Percentiles rank a stretch among this genome's conserved stretches.
phyloP scores from a whole-genome alignment of 1,140 invertebrate genomes.

The Planococcus citri region DNA sequence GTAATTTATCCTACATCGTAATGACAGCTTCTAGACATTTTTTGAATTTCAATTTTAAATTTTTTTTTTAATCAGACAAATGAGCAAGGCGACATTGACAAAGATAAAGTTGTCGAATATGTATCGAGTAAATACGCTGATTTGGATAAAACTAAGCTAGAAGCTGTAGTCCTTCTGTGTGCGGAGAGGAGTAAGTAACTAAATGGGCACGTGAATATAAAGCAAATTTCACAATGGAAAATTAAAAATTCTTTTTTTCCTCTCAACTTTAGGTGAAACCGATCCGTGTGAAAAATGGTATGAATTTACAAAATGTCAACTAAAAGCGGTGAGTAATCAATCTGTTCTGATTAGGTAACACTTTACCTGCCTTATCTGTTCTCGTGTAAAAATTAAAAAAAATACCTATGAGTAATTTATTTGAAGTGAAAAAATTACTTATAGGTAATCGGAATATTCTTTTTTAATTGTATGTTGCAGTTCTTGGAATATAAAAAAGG shows the following conservation, averaged over 20 bases:
- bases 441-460: too few species aligned
- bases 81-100: neutral
- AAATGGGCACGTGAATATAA: too few species aligned
- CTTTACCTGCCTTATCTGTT: too few species aligned
- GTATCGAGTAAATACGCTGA: neutral
- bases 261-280: neutral
- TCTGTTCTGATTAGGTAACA: too few species aligned
- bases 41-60: neutral
- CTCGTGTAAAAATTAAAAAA: too few species aligned
- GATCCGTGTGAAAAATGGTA: conserved; percentile 8
- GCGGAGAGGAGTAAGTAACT: neutral
- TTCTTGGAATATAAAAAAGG: neutral
- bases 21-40: too few species aligned
- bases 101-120: neutral
- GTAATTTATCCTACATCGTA: too few species aligned
- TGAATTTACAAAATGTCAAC: conserved; percentile 16
- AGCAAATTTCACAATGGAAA: too few species aligned
- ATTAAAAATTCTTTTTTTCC: too few species aligned
- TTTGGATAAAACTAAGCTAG: neutral
- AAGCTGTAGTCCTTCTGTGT: neutral
- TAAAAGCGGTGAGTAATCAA: conserved; percentile 1
- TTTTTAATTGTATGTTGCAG: neutral
- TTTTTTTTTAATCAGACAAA: neutral
- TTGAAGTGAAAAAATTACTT: too few species aligned
- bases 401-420: too few species aligned